These are phyloP conservation scores for Siniperca scherzeri DNA, from an alignment of 2,797 vertebrate genomes.

Conservation along the genomic window DNA sequence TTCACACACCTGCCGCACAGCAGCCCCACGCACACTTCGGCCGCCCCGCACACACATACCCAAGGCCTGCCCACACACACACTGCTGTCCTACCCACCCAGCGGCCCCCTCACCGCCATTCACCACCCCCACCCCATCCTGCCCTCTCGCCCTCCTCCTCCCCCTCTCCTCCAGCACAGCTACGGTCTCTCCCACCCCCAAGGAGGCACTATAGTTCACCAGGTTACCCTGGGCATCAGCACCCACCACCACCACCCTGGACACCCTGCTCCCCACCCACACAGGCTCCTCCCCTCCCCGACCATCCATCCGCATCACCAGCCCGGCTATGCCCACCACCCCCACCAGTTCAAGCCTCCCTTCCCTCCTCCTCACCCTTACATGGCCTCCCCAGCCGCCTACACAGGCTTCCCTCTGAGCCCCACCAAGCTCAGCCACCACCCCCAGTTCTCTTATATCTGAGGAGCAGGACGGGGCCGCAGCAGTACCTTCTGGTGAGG, in stretches of 20 bases:
- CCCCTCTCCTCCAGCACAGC: constrained; percentile 91
- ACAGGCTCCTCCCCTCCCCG: constrained; percentile 91
- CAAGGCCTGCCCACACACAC: constrained; percentile 65
- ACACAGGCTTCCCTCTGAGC: constrained; percentile 95
- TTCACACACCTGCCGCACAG: constrained; percentile 91
- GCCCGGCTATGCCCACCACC: constrained; percentile 67
- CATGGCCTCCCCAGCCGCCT: constrained; percentile 93
- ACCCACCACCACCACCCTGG: constrained; percentile 82
- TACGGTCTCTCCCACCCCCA: constrained; percentile 90
- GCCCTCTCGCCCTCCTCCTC: constrained; percentile 89
- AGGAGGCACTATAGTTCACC: constrained; percentile 88
- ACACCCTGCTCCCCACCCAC: constrained; percentile 64
- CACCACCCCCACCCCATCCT: constrained; percentile 86
- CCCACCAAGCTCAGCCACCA: constrained; percentile 93
- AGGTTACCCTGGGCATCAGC: constrained; percentile 94
- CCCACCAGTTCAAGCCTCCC: constrained; percentile 92
- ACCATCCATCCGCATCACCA: constrained; percentile 87
- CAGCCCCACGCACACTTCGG: constrained; percentile 90
- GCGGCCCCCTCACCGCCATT: constrained; percentile 80
- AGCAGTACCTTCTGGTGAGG: constrained; percentile 57
- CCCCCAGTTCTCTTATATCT: constrained; percentile 96
- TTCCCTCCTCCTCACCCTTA: constrained; percentile 94
- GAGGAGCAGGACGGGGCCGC: constrained; percentile 79
- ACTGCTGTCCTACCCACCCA: constrained; percentile 80
- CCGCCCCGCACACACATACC: constrained; percentile 62